A percentile compares a stretch with the other conserved stretches of the same genome.
These are phyloP conservation scores for Enteromius viviparus DNA, from an alignment of 2,797 vertebrate species.

Conservation along the genomic window DNA sequence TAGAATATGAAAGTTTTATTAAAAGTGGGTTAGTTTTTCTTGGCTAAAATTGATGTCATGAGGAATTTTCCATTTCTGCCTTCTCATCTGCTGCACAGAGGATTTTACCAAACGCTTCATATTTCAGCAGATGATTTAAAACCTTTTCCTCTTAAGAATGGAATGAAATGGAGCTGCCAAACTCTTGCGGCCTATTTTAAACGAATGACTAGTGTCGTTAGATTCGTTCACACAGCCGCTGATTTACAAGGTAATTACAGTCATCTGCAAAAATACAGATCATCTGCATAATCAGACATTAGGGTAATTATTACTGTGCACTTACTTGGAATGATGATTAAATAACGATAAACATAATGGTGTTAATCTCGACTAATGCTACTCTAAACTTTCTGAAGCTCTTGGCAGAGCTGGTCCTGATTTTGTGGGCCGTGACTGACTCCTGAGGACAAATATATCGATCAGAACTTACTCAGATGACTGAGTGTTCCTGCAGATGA, in stretches of 20 bases:
- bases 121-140: not conserved
- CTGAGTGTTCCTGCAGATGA: not conserved
- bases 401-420: not conserved
- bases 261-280: constrained; percentile 9
- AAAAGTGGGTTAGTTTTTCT: constrained; percentile 10
- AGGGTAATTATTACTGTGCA: not conserved
- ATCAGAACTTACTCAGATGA: not conserved
- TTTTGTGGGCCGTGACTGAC: not conserved
- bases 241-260: constrained; percentile 29
- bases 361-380: not conserved
- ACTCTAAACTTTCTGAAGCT: not conserved
- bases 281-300: constrained; percentile 12
- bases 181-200: constrained; percentile 10
- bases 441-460: not conserved
- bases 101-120: not conserved
- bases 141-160: not conserved
- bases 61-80: constrained; percentile 10
- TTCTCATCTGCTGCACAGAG: constrained; percentile 11
- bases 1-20: constrained; percentile 5
- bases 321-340: not conserved
- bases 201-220: not conserved
- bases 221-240: not conserved
- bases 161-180: constrained; percentile 7
- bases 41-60: not conserved
- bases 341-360: not conserved